Conservation (phyloP, 2,888 invertebrate genomes). For the Eristalinus aeneus region DNA sequence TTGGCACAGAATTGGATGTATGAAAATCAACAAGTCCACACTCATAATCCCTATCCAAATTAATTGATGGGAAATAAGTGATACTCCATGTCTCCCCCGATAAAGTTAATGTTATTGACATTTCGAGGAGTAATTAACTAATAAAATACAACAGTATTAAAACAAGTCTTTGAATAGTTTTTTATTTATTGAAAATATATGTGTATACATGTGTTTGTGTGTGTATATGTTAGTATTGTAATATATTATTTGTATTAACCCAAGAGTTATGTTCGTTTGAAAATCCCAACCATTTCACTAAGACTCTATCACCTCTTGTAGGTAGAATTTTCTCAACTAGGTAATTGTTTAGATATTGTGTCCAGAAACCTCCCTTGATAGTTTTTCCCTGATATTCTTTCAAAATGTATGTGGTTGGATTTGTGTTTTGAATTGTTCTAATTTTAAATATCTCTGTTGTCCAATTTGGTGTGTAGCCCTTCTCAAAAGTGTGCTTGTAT, state of each 20-base stretch:
- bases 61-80: no score
- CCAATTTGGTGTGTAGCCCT: slow-evolving; percentile 67
- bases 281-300: slow-evolving; percentile 64
- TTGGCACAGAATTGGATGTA: no score
- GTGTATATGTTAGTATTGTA: neutral
- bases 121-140: no score
- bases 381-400: slow-evolving; percentile 72
- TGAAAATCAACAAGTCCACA: no score
- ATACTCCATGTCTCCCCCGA: no score
- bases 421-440: slow-evolving; percentile 71
- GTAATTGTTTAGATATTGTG: slow-evolving; percentile 74
- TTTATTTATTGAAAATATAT: no score
- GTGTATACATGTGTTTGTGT: no score
- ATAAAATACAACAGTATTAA: no score
- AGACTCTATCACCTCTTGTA: slow-evolving; percentile 63
- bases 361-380: slow-evolving; percentile 75
- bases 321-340: slow-evolving; percentile 74
- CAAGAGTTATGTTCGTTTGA: neutral
- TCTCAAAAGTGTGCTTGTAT: neutral
- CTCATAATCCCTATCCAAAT: no score
- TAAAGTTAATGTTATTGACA: no score
- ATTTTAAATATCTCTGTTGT: slow-evolving; percentile 74
- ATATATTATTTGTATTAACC: neutral
- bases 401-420: slow-evolving; percentile 72
- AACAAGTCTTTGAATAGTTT: no score